Evolutionary conservation across 2,888 invertebrate species (phyloP).

Genomic region (Punctoribates punctum): DNA sequence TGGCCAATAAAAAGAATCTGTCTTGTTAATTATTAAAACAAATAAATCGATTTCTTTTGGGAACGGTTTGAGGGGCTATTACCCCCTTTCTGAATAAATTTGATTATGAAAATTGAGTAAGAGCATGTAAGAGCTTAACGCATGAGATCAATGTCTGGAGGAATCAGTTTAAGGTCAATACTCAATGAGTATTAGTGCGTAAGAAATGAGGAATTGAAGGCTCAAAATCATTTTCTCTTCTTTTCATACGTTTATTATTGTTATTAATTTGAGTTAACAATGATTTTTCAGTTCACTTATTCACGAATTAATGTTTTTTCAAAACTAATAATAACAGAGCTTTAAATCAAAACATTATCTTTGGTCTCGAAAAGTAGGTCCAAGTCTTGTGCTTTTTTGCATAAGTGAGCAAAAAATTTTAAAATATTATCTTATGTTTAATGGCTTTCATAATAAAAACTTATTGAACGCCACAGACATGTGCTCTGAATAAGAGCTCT

Average conservation of each 20-base stretch:
- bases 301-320: background rate
- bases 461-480: no score
- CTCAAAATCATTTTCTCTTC: no score
- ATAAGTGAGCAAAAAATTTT: slow-evolving; percentile 4
- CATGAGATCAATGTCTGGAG: background rate
- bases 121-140: background rate
- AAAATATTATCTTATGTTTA: background rate
- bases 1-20: no score
- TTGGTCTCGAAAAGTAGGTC: background rate
- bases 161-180: background rate
- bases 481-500: no score
- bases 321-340: background rate
- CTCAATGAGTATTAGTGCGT: background rate
- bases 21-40: no score
- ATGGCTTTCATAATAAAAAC: background rate
- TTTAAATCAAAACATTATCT: background rate
- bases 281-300: background rate
- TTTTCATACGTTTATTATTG: no score
- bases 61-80: no score
- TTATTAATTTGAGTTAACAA: background rate
- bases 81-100: background rate
- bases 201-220: background rate
- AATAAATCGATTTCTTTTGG: no score
- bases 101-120: background rate
- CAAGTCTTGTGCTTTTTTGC: background rate